These are phyloP conservation scores for Megalonaias nervosa DNA, from an alignment of 1,140 invertebrate species.

Conservation along the genomic window DNA sequence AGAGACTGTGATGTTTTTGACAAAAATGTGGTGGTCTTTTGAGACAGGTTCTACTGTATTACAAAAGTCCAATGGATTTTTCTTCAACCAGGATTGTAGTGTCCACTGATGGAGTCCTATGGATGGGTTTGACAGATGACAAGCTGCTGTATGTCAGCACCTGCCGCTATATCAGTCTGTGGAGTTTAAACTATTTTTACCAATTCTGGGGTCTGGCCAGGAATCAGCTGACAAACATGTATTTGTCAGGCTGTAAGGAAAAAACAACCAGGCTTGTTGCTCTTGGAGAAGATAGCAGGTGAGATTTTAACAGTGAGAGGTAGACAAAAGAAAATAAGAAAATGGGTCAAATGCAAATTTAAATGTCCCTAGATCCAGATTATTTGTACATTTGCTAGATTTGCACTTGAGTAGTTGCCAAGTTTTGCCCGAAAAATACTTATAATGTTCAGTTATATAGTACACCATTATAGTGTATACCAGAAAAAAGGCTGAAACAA, in stretches of 20 bases:
- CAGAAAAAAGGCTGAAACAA: too few relatives aligned
- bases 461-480: too few relatives aligned
- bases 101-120: constrained; percentile 64
- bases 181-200: constrained; percentile 66
- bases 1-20: too few relatives aligned
- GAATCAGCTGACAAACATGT: constrained; percentile 52
- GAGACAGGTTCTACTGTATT: background rate
- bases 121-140: constrained; percentile 70
- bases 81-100: constrained; percentile 53
- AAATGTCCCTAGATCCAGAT: too few relatives aligned
- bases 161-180: constrained; percentile 60
- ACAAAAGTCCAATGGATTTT: background rate
- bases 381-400: too few relatives aligned
- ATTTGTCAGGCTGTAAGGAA: constrained; percentile 49
- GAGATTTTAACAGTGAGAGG: background rate
- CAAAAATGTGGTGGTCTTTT: too few relatives aligned
- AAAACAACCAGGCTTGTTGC: constrained; percentile 63
- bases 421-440: too few relatives aligned
- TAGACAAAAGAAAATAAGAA: too few relatives aligned
- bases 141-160: constrained; percentile 65
- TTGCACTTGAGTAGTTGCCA: too few relatives aligned
- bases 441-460: too few relatives aligned
- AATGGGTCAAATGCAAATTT: too few relatives aligned
- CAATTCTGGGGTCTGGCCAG: constrained; percentile 65
- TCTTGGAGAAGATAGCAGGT: constrained; percentile 68